phyloP scores from a whole-genome alignment of 2,888 invertebrate genomes.

The Erannis defoliaria region DNA sequence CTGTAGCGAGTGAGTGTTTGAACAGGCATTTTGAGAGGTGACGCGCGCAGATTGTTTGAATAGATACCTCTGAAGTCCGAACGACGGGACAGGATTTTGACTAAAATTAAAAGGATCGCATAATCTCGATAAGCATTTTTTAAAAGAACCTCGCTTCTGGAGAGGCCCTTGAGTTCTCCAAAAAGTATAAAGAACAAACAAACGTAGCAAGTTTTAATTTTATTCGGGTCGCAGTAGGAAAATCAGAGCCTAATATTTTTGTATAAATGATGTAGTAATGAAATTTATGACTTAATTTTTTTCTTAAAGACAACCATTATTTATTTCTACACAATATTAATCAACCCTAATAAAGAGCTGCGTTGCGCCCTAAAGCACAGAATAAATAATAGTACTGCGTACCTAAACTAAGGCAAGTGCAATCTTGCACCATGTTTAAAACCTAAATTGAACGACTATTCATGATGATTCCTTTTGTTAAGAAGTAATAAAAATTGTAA shows the following conservation, averaged over 20 bases:
- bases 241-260: background rate
- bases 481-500: no score
- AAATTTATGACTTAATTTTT: no score
- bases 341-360: no score
- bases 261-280: no score
- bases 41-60: slow-evolving; percentile 40
- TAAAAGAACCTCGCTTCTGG: background rate
- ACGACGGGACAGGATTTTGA: background rate
- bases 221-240: background rate
- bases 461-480: no score
- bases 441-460: no score
- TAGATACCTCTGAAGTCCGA: slow-evolving; percentile 13
- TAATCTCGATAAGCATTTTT: background rate
- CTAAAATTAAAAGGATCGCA: slow-evolving; percentile 5
- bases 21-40: slow-evolving; percentile 39
- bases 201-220: background rate
- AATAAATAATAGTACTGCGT: no score
- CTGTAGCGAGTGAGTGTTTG: slow-evolving; percentile 32
- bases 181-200: background rate
- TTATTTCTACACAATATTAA: no score
- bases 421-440: no score
- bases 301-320: no score
- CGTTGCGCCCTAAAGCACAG: no score
- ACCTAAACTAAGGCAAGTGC: no score
- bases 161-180: background rate